These are phyloP conservation scores for Ophion ellenae DNA, from an alignment of 2,888 invertebrate genomes.

Conservation along the genomic window DNA sequence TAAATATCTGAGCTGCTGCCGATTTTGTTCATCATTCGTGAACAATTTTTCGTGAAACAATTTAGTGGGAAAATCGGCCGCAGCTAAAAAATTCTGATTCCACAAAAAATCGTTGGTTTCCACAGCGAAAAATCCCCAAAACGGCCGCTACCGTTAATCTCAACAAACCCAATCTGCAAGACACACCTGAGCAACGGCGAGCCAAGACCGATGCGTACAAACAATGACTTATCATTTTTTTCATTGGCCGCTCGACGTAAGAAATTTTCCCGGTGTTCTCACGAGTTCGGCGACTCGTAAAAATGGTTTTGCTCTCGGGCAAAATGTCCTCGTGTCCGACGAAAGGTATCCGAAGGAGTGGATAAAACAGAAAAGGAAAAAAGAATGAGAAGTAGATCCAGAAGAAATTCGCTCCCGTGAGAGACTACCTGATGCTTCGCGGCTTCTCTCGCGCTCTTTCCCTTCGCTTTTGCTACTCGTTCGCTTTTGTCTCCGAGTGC, in stretches of 20 bases:
- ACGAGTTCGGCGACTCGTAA: slow-evolving; percentile 24
- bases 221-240: too few relatives aligned
- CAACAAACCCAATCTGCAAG: too few relatives aligned
- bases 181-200: too few relatives aligned
- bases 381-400: slow-evolving; percentile 46
- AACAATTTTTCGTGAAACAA: neutral
- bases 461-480: slow-evolving; percentile 37
- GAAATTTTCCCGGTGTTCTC: slow-evolving; percentile 15
- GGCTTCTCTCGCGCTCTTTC: slow-evolving; percentile 43
- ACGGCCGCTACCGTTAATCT: too few relatives aligned
- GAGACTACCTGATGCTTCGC: slow-evolving; percentile 61
- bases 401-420: slow-evolving; percentile 58
- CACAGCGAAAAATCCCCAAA: neutral
- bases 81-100: neutral
- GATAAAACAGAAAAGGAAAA: slow-evolving; percentile 41
- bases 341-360: slow-evolving; percentile 23
- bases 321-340: slow-evolving; percentile 34
- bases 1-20: too few relatives aligned
- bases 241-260: neutral
- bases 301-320: slow-evolving; percentile 54
- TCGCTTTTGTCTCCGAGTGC: slow-evolving; percentile 69
- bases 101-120: neutral
- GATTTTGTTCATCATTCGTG: neutral
- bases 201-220: too few relatives aligned
- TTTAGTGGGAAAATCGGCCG: neutral